These are phyloP conservation scores for Bradysia coprophila DNA, from an alignment of 1,140 invertebrate genomes.

Conservation along the genomic window DNA sequence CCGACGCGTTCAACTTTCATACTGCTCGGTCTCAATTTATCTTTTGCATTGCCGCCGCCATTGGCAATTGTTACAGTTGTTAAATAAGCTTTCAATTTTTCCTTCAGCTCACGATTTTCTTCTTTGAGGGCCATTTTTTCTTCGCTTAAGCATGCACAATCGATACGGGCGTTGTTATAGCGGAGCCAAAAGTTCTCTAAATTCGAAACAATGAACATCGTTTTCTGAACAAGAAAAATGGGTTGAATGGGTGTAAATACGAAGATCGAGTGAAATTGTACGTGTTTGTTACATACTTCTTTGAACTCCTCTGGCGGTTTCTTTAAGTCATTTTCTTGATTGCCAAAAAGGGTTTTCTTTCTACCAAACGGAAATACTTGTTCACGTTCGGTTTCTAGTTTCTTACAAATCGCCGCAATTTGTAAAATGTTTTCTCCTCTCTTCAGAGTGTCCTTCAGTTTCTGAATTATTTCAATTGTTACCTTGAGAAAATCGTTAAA, in stretches of 20 bases:
- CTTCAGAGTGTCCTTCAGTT: conserved; percentile 13
- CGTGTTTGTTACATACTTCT: conserved; percentile 2
- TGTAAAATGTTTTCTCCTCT: conserved; percentile 31
- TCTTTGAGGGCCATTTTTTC: conserved; percentile 14
- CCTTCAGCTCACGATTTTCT: conserved; percentile 14
- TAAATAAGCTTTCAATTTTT: conserved; percentile 15
- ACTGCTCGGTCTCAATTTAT: conserved; percentile 17
- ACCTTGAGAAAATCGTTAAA: too few species aligned
- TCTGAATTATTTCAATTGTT: too few species aligned
- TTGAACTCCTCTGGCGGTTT: conserved; percentile 3
- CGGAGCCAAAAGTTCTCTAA: conserved; percentile 22
- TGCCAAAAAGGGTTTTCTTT: conserved; percentile 8
- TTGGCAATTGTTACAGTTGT: conserved; percentile 16
- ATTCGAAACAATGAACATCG: not conserved
- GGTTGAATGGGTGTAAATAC: not conserved
- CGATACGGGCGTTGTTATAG: conserved; percentile 18
- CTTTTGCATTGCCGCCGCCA: conserved; percentile 17
- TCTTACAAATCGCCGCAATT: conserved; percentile 29
- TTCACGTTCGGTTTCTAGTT: conserved; percentile 34
- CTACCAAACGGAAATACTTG: conserved; percentile 31
- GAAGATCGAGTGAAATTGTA: too few species aligned
- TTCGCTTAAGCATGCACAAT: conserved; percentile 16
- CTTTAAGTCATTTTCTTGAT: not conserved
- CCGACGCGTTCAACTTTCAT: conserved; percentile 20
- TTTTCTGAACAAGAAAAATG: not conserved